A percentile compares a stretch with the other conserved stretches of the same genome.
Evolutionary conservation across 23 tunicate genomes (phyloP).

Genomic region (Phallusia fumigata): DNA sequence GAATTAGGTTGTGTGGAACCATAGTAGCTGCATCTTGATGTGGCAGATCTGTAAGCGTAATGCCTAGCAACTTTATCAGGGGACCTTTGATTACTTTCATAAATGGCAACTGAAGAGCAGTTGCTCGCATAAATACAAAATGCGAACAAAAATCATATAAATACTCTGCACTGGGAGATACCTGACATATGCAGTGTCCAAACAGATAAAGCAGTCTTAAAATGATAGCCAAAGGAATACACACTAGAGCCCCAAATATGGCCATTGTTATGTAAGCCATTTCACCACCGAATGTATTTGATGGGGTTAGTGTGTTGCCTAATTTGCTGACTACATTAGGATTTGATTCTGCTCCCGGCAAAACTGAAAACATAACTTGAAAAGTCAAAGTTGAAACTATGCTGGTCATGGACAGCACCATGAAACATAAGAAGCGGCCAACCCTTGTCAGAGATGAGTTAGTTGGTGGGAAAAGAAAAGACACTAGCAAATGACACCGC

Average conservation of each 20-base stretch:
- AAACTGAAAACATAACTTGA: slow-evolving; percentile 18
- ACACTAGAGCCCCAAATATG: slow-evolving; percentile 8
- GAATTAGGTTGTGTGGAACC: neutral
- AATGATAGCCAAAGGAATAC: slow-evolving; percentile 30
- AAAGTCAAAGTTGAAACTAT: slow-evolving; percentile 20
- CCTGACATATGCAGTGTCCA: slow-evolving; percentile 1
- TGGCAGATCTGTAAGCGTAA: neutral
- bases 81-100: slow-evolving; percentile 28
- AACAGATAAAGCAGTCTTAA: slow-evolving; percentile 9
- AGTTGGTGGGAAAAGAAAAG: slow-evolving; percentile 28
- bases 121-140: slow-evolving; percentile 8
- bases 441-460: slow-evolving; percentile 14
- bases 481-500: slow-evolving; percentile 29
- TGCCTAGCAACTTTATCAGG: slow-evolving; percentile 26
- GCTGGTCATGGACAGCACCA: neutral
- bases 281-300: neutral
- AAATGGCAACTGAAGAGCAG: slow-evolving; percentile 24
- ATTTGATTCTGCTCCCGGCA: slow-evolving; percentile 14
- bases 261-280: slow-evolving; percentile 7
- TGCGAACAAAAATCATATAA: slow-evolving; percentile 35
- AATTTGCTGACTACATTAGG: neutral
- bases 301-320: neutral
- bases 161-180: neutral
- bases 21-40: slow-evolving; percentile 3
- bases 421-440: slow-evolving; percentile 17